phyloP scores from a whole-genome alignment of 2,888 invertebrate genomes.

The Aspidiotus rigidus region DNA sequence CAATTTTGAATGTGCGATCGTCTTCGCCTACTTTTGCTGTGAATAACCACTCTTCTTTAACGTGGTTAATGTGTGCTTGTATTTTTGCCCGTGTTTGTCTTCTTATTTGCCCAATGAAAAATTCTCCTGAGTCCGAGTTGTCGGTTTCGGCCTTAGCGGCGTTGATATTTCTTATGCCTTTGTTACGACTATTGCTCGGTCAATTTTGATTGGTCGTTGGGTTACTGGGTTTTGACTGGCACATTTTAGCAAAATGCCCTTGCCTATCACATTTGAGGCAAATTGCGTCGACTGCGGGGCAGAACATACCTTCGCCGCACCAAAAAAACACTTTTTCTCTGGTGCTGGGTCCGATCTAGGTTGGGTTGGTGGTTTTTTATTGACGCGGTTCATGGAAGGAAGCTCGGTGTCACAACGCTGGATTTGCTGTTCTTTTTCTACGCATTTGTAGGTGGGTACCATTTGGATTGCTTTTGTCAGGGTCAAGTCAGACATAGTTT shows the following conservation, averaged over 20 bases:
- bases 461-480: not conserved
- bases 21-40: not conserved
- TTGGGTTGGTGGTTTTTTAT: not conserved
- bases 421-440: not conserved
- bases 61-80: not conserved
- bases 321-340: not conserved
- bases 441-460: not conserved
- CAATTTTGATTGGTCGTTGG: not conserved
- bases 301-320: not conserved
- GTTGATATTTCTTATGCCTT: no score
- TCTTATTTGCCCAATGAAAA: not conserved
- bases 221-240: not conserved
- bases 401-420: not conserved
- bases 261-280: not conserved
- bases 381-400: not conserved
- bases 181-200: not conserved
- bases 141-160: not conserved
- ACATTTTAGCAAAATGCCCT: constrained; percentile 3
- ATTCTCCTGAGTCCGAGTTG: not conserved
- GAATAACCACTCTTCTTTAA: not conserved
- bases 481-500: not conserved
- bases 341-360: not conserved
- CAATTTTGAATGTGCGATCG: not conserved
- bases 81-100: no score
- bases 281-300: not conserved